These are phyloP conservation scores for Fulica atra DNA, from an alignment of 2,113 vertebrate species.

Conservation along the genomic window DNA sequence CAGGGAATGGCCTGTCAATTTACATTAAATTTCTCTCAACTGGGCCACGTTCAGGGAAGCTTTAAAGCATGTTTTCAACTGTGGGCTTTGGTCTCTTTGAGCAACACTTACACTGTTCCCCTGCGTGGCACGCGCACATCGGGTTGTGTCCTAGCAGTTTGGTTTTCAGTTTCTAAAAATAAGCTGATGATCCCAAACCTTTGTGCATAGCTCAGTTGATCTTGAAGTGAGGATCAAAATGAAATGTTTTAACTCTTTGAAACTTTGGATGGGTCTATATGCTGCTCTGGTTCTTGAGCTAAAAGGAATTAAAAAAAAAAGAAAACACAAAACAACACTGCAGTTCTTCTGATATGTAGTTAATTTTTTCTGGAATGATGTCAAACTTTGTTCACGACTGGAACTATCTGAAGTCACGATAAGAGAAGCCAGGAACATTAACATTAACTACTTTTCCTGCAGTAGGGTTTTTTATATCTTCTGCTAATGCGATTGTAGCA, in stretches of 20 bases:
- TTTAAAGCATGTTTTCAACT: neutral
- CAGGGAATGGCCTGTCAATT: neutral
- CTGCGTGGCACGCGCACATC: neutral
- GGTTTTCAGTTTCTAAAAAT: neutral
- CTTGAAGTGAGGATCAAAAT: neutral
- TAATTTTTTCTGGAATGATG: slow-evolving; percentile 16
- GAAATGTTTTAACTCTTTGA: neutral
- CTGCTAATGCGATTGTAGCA: neutral
- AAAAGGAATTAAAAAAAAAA: neutral
- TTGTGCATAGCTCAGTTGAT: neutral
- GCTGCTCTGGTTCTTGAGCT: neutral
- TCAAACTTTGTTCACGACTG: neutral
- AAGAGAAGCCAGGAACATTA: neutral
- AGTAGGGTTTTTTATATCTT: neutral
- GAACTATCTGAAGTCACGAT: neutral
- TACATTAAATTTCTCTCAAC: neutral
- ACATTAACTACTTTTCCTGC: neutral
- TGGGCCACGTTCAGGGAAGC: neutral
- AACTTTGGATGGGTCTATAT: neutral
- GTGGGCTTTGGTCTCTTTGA: neutral
- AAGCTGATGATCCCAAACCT: neutral
- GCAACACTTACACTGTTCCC: neutral
- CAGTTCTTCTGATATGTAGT: neutral
- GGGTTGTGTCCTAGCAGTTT: neutral
- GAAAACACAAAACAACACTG: neutral